Evolutionary conservation across 2,888 invertebrate species (phyloP).

Genomic region (Arge pagana): DNA sequence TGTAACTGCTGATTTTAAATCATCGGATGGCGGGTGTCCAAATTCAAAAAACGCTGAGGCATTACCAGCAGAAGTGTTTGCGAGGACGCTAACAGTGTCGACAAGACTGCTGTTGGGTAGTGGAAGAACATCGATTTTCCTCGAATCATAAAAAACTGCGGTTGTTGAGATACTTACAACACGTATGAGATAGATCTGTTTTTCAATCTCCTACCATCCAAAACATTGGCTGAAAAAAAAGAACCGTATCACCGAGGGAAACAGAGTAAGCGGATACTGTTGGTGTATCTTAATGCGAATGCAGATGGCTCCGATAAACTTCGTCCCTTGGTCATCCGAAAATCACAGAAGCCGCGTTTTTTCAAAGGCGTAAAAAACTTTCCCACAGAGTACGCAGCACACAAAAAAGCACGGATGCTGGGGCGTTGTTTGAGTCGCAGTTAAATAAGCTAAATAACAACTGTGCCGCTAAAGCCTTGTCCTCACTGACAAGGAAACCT

Average conservation of each 20-base stretch:
- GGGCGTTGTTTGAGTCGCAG: background rate
- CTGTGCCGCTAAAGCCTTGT: no score
- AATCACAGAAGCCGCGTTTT: slow-evolving; percentile 44
- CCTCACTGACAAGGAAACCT: no score
- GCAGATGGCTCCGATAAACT: slow-evolving; percentile 46
- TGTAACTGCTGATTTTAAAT: background rate
- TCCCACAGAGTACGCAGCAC: slow-evolving; percentile 42
- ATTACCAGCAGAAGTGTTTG: background rate
- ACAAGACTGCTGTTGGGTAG: background rate
- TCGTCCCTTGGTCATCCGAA: slow-evolving; percentile 44
- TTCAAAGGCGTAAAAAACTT: slow-evolving; percentile 37
- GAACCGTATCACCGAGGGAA: slow-evolving; percentile 47
- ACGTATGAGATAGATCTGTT: slow-evolving; percentile 41
- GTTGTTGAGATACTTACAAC: slow-evolving; percentile 35
- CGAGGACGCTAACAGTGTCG: slow-evolving; percentile 2
- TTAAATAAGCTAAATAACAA: slow-evolving; percentile 7
- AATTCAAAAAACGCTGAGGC: slow-evolving; percentile 4
- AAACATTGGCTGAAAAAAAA: slow-evolving; percentile 38
- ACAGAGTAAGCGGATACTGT: slow-evolving; percentile 45
- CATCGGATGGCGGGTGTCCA: slow-evolving; percentile 1
- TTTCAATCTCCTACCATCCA: slow-evolving; percentile 37
- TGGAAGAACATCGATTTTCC: slow-evolving; percentile 9
- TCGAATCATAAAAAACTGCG: slow-evolving; percentile 4
- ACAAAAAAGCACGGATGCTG: slow-evolving; percentile 50
- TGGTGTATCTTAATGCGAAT: slow-evolving; percentile 44